phyloP scores from a whole-genome alignment of 2,888 invertebrate genomes.

The Polyploca ridens region DNA sequence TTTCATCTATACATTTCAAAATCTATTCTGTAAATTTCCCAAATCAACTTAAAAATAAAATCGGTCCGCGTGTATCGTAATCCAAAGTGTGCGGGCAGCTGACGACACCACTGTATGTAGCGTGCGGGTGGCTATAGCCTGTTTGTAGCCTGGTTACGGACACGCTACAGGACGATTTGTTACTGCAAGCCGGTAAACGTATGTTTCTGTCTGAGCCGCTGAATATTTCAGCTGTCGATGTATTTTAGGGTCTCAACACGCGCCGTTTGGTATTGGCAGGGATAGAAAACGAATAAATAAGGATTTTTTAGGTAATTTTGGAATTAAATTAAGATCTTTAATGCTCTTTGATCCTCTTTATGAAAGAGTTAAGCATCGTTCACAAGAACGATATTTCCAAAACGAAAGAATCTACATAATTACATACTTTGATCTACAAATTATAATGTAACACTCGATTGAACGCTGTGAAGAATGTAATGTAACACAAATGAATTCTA shows the following conservation, averaged over 20 bases:
- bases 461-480: not conserved
- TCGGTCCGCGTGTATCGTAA: not conserved
- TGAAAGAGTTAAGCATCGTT: no score
- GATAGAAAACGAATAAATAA: no score
- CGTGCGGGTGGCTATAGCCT: not conserved
- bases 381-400: no score
- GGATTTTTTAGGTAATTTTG: no score
- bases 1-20: not conserved
- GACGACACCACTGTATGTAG: slow-evolving; percentile 2
- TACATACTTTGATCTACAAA: not conserved
- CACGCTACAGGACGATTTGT: not conserved
- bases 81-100: not conserved
- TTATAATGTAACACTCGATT: not conserved
- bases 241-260: not conserved
- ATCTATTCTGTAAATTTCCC: not conserved
- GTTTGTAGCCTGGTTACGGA: not conserved
- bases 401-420: no score
- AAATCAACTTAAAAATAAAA: not conserved
- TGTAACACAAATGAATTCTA: slow-evolving; percentile 1
- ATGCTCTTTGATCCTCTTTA: no score
- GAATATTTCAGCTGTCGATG: not conserved
- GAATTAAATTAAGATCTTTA: no score
- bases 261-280: no score
- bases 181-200: not conserved
- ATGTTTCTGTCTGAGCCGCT: not conserved